Evolutionary conservation across 2,797 vertebrate species (phyloP).

Genomic region (Melanotaenia parkinsoni): DNA sequence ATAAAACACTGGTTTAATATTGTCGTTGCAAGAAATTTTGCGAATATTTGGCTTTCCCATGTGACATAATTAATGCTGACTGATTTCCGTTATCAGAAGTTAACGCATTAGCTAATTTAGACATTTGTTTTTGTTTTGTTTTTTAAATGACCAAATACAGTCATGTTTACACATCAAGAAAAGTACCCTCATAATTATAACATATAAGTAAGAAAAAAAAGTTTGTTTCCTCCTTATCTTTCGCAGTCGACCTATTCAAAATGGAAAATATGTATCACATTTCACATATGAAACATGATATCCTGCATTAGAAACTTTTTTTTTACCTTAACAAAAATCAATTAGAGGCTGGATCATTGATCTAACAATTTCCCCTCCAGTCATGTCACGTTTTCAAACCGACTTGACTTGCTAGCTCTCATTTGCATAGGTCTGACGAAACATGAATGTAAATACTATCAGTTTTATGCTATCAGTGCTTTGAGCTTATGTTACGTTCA

Average conservation of each 20-base stretch:
- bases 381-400: constrained; percentile 32
- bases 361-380: background rate
- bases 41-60: background rate
- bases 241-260: background rate
- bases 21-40: background rate
- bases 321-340: background rate
- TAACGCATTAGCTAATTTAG: background rate
- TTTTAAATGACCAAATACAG: background rate
- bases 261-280: background rate
- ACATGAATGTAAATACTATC: background rate
- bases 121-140: background rate
- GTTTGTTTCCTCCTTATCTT: background rate
- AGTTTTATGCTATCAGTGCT: background rate
- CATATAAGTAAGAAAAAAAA: background rate
- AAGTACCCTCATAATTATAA: background rate
- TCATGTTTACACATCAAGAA: background rate
- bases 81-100: background rate
- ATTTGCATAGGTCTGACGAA: constrained; percentile 13
- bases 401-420: constrained; percentile 9
- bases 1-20: no score
- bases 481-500: constrained; percentile 34
- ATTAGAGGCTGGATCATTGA: constrained; percentile 1
- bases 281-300: background rate
- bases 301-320: background rate
- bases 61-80: no score